phyloP scores from a whole-genome alignment of 2,797 vertebrate species.

The Euphonia xanthogaster region DNA sequence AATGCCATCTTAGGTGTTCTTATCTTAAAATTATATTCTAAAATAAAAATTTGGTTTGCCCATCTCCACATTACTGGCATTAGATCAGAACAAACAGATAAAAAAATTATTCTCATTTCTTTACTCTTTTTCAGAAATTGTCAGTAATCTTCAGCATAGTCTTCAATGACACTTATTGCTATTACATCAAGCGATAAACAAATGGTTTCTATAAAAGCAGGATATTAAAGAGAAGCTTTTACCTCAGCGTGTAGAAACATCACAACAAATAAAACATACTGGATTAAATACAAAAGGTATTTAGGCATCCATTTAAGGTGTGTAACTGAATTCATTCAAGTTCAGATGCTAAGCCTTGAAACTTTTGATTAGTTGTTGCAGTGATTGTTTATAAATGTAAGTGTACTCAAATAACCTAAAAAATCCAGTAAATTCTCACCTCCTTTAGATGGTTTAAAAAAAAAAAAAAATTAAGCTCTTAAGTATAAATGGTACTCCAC shows the following conservation, averaged over 20 bases:
- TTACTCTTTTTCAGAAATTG: neutral
- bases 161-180: neutral
- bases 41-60: conserved; percentile 10
- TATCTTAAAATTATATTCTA: neutral
- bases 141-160: neutral
- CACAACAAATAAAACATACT: conserved; percentile 18
- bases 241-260: conserved; percentile 19
- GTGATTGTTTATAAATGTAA: neutral
- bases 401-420: neutral
- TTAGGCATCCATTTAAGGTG: neutral
- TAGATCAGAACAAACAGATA: neutral
- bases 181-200: neutral
- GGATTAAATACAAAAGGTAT: conserved; percentile 38
- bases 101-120: neutral
- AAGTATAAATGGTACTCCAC: neutral
- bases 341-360: conserved; percentile 6
- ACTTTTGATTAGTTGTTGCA: neutral
- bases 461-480: neutral
- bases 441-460: neutral
- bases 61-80: neutral
- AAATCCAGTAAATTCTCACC: neutral
- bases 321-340: neutral
- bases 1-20: neutral
- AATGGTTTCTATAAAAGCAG: neutral
- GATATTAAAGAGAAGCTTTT: conserved; percentile 19